Conservation (phyloP, 2,888 invertebrate species). For the Ichneumoninae sp. region DNA sequence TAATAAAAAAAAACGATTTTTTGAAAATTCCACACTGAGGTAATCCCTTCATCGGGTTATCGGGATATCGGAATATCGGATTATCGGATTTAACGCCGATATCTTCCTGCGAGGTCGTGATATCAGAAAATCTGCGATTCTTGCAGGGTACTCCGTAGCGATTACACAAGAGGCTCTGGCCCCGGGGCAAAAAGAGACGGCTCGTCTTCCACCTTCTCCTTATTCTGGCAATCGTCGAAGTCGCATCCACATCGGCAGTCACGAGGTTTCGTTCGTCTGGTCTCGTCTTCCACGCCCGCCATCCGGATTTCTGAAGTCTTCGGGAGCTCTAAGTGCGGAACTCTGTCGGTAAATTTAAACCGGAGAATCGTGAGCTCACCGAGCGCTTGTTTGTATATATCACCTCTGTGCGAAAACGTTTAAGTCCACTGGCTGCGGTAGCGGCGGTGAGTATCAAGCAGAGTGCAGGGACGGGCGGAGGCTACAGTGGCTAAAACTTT, state of each 20-base stretch:
- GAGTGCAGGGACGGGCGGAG: conserved; percentile 21
- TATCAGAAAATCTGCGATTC: conserved; percentile 30
- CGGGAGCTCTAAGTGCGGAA: conserved; percentile 61
- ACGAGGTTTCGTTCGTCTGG: conserved; percentile 18
- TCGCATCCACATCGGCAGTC: conserved; percentile 18
- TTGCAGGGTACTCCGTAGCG: conserved; percentile 3
- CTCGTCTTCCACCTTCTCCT: not conserved
- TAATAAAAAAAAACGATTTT: too few species aligned
- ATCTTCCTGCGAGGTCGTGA: conserved; percentile 2
- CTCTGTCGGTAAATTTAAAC: conserved; percentile 66
- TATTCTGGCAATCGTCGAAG: conserved; percentile 38
- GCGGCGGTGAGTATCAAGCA: conserved; percentile 23
- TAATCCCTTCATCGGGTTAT: too few species aligned
- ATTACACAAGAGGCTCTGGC: conserved; percentile 41
- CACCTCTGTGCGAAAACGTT: conserved; percentile 51
- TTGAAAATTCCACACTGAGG: too few species aligned
- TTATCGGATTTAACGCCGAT: not conserved
- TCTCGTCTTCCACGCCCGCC: conserved; percentile 6
- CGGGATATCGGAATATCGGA: too few species aligned
- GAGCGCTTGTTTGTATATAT: conserved; percentile 26
- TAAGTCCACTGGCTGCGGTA: conserved; percentile 24
- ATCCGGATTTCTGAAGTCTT: conserved; percentile 44
- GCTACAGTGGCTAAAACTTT: conserved; percentile 57
- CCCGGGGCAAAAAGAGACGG: not conserved
- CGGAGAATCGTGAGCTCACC: conserved; percentile 45